Base-by-base conservation (phyloP, 2,888 invertebrate genomes). In the Parthenolecanium corni region DNA sequence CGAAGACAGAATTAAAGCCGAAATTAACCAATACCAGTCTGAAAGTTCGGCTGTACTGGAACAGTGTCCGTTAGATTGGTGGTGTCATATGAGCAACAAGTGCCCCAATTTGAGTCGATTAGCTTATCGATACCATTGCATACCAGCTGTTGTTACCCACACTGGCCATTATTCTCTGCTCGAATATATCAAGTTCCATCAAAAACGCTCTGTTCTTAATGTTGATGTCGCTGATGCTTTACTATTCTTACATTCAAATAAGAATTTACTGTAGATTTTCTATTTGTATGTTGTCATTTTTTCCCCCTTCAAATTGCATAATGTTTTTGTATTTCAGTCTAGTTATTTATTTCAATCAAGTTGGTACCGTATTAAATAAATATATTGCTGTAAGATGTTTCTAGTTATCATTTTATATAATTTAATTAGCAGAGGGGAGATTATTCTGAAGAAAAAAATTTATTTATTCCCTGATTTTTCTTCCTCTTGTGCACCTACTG, bases 21-120 rank as follows among this genome's bases (percentile, higher is more conserved):
- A 77, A 66, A 67, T 76, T 24, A 73, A 73, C 1, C 76, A 76
- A 56, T 77, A 76, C 68, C 74, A 76, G 62, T 74, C 75, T 1
- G 76, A 76, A 65, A 70, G 72, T 1, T 73, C 74, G 2, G 76
- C 76, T 16, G 70, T 74, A 6, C 69, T 77, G 1, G 75, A 76
- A 67, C 73, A 72, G 57, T 76, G 76, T 66, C 76, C 77, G 1
- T 67, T 76, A n/a, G 72, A 74, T 52, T 77, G 76, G 76, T 77
- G 76, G 76, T 68, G 71, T 0, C 74, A 75, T 61, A 72, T 65
- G 71, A 70, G 2, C 70, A 71, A 72, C 2, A 75, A 76, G 66
- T 76, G 75, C 66, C 75, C 76, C 11, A 73, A 74, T 66, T 69
- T 76, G 18, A 71, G 73, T 2, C 72, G 70, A 49, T 65, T 76